phyloP scores from a whole-genome alignment of 2,888 invertebrate species.

The Isotomurus palustris region DNA sequence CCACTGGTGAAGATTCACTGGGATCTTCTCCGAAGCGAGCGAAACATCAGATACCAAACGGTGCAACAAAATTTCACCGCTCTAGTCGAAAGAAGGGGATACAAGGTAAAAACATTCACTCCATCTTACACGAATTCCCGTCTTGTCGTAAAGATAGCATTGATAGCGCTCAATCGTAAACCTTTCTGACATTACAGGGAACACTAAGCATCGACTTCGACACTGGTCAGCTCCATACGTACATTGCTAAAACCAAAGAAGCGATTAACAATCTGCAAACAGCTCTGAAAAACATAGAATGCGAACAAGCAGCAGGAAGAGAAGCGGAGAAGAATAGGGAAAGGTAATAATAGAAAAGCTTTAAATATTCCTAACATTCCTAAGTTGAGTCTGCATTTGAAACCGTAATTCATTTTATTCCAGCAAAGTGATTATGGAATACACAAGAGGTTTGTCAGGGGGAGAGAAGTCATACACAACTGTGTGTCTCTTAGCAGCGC shows the following conservation, averaged over 20 bases:
- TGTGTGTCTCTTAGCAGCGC: conserved; percentile 81
- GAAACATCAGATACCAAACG: neutral
- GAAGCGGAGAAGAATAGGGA: too few species aligned
- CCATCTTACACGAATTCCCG: too few species aligned
- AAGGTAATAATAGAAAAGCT: neutral
- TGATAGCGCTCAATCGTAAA: too few species aligned
- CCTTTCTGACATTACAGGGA: too few species aligned
- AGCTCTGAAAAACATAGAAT: too few species aligned
- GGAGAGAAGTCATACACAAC: conserved; percentile 93
- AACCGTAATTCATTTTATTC: neutral
- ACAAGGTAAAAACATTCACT: too few species aligned
- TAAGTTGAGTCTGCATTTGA: neutral
- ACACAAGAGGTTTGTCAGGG: conserved; percentile 62
- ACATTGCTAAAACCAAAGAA: too few species aligned
- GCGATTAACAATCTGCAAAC: too few species aligned
- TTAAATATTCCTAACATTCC: neutral
- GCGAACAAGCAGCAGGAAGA: too few species aligned
- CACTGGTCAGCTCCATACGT: too few species aligned
- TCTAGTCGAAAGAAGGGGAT: neutral
- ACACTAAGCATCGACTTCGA: too few species aligned
- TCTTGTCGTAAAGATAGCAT: too few species aligned
- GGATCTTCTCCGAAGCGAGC: neutral
- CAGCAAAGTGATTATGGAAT: conserved; percentile 5
- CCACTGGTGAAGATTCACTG: neutral
- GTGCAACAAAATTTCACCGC: conserved; percentile 1